Base-by-base conservation (phyloP, 2,797 vertebrate genomes). In the Pangasius sanitwongsei region DNA sequence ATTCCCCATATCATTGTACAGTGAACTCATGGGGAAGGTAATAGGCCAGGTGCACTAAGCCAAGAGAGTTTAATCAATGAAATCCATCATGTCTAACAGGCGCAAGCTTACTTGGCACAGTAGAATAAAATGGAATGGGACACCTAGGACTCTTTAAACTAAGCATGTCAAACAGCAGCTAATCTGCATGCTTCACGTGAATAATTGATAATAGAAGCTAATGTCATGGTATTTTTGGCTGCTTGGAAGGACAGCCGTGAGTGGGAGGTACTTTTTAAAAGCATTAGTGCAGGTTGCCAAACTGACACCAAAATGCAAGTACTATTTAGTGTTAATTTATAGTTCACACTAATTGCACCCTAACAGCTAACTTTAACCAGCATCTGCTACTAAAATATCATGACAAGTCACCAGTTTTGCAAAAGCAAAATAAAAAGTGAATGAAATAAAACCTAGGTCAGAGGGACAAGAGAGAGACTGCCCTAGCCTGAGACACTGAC, bases 241-340 rank as follows among this genome's bases (percentile, higher is more conserved):
- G 65, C 6, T 61, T n/a, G 55, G 41, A 80, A 77, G 57, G 80
- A 89, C 78, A 83, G 67, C 7, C 50, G 28, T 70, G 67, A 70
- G 83, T 25, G 80, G 87, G 67, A 74, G 87, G 86, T 2, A 6
- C 50, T 83, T 59, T 74, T 87, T 48, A 72, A 83, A 87, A 87
- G 23, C 80, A 41, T 23, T 59, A 83, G 65, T 25, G 65, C 55
- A 63, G 67, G 80, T 44, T 87, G 81, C 87, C 87, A 84, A 50
- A 59, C 28, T 83, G 63, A 70, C 55, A 74, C 31, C 0, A 23
- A 57, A 80, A 86, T 70, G 75, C 50, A 80, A 78, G 83, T 63
- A 77, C 63, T 72, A 72, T 87, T 87, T 72, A 82, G 61, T 11
- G 74, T 80, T 85, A 18, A 48, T 86, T 63, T 61, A 63, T 53